Evolutionary conservation across 2,888 invertebrate genomes (phyloP).

Genomic region (Cinara cedri): DNA sequence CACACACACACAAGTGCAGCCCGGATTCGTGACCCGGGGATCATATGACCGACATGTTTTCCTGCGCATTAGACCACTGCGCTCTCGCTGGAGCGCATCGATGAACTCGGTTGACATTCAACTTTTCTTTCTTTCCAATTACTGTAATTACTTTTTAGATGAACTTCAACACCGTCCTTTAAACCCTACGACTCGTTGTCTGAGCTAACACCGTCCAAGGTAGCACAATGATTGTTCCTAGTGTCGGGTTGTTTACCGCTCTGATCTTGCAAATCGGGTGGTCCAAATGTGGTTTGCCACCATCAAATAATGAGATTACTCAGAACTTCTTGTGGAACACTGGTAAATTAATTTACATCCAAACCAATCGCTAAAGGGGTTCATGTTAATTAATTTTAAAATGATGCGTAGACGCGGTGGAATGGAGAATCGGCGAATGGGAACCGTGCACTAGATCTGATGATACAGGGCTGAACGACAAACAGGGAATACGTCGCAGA

Average conservation of each 20-base stretch:
- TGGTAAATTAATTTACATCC: constrained; percentile 3
- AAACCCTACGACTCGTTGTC: background rate
- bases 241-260: background rate
- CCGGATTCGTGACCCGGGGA: constrained; percentile 19
- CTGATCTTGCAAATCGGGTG: background rate
- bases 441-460: constrained; percentile 61
- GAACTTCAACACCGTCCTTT: constrained; percentile 28
- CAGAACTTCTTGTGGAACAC: constrained; percentile 52
- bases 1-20: background rate
- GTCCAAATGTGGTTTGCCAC: constrained; percentile 27
- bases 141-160: background rate
- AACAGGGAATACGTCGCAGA: constrained; percentile 61
- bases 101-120: background rate
- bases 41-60: constrained; percentile 35
- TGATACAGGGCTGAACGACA: constrained; percentile 58
- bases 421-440: constrained; percentile 62
- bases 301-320: constrained; percentile 44
- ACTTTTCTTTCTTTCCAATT: background rate
- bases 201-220: constrained; percentile 29
- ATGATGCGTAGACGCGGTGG: constrained; percentile 60
- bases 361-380: too few relatives aligned
- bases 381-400: too few relatives aligned
- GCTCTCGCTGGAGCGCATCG: background rate
- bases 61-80: constrained; percentile 20
- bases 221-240: background rate